A percentile compares a stretch with the other conserved stretches of the same genome.
phyloP scores from a whole-genome alignment of 2,797 vertebrate genomes.

The Takifugu rubripes region DNA sequence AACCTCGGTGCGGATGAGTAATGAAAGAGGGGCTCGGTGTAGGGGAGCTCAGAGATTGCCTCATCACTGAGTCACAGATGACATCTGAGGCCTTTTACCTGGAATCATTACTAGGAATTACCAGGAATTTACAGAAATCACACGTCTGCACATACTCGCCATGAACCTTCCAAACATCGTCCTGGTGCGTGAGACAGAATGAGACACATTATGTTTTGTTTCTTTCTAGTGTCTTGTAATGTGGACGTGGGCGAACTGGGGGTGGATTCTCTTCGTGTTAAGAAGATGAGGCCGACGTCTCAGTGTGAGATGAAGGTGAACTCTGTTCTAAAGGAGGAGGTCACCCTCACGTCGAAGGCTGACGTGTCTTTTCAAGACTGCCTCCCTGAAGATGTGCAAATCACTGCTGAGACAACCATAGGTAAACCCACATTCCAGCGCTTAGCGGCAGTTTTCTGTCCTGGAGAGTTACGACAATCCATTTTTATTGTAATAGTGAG shows the following conservation, averaged over 20 bases:
- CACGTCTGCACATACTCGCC: background rate
- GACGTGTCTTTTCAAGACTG: constrained; percentile 69
- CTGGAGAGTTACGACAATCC: no score
- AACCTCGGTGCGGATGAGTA: constrained; percentile 7
- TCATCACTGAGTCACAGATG: constrained; percentile 42
- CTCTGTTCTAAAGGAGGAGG: constrained; percentile 28
- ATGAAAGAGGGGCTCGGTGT: constrained; percentile 1
- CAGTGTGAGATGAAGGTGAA: constrained; percentile 65
- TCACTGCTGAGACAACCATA: constrained; percentile 57
- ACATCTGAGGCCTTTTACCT: background rate
- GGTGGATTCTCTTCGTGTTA: constrained; percentile 54
- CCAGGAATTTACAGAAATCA: rapidly evolving
- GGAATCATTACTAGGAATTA: background rate
- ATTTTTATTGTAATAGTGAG: no score
- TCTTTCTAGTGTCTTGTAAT: constrained; percentile 52
- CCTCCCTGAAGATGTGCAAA: constrained; percentile 44
- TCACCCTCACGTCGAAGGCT: constrained; percentile 45
- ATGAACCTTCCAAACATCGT: background rate
- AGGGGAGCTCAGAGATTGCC: constrained; percentile 35
- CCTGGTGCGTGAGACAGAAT: background rate
- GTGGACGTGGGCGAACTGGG: constrained; percentile 43
- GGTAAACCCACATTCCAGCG: constrained; percentile 48
- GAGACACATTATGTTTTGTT: background rate
- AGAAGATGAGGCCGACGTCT: constrained; percentile 41
- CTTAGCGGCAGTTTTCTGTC: no score